Evolutionary conservation across 2,113 vertebrate genomes (phyloP).

Genomic region (Lophotis ruficrista): DNA sequence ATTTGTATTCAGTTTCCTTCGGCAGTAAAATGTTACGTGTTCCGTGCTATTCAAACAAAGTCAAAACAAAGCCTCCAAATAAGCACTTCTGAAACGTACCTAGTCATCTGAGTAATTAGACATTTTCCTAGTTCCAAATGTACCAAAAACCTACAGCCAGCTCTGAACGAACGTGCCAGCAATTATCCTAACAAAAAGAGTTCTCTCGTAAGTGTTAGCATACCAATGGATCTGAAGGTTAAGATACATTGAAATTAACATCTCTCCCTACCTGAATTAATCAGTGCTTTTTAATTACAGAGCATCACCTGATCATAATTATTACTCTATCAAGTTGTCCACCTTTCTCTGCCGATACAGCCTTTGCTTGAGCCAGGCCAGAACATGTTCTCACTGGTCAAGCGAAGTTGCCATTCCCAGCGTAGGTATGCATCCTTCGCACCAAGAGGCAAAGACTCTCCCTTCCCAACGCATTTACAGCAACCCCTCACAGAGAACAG

Average conservation of each 20-base stretch:
- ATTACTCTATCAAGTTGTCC: background rate
- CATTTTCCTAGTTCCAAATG: constrained; percentile 23
- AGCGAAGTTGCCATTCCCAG: background rate
- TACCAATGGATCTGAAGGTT: background rate
- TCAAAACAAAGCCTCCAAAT: constrained; percentile 42
- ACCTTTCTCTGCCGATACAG: background rate
- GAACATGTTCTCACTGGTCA: background rate
- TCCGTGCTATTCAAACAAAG: background rate
- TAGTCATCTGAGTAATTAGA: constrained; percentile 57
- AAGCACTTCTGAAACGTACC: background rate
- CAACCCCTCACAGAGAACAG: background rate
- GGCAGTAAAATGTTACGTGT: background rate
- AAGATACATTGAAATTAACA: background rate
- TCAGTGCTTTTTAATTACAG: background rate
- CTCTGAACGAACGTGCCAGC: background rate
- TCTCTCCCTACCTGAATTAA: background rate
- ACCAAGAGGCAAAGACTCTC: background rate
- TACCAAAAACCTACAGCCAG: background rate
- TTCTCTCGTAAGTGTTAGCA: background rate
- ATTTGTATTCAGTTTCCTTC: constrained; percentile 8
- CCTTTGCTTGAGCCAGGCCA: background rate
- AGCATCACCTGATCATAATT: background rate
- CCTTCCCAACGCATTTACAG: accelerated
- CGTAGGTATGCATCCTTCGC: accelerated
- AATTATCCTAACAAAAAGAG: background rate